Evolutionary conservation across 2,888 invertebrate genomes (phyloP).

Genomic region (Adela reaumurella): DNA sequence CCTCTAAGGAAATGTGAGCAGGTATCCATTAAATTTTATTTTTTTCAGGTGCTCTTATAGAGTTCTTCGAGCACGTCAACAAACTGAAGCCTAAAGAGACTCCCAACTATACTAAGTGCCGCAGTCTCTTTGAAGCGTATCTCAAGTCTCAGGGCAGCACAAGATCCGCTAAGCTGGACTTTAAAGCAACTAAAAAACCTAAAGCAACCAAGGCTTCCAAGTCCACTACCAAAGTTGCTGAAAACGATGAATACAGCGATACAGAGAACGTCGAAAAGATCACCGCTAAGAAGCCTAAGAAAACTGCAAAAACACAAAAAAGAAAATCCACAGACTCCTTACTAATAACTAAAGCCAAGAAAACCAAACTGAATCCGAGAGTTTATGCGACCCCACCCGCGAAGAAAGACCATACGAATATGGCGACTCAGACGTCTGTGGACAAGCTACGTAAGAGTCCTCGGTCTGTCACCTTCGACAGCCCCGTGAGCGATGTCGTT

Average conservation of each 20-base stretch:
- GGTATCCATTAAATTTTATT: too few relatives aligned
- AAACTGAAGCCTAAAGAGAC: slow-evolving; percentile 64
- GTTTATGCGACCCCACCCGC: slow-evolving; percentile 30
- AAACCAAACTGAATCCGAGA: slow-evolving; percentile 28
- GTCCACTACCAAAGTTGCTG: slow-evolving; percentile 7
- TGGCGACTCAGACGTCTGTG: slow-evolving; percentile 38
- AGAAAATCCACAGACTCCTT: slow-evolving; percentile 33
- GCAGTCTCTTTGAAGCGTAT: slow-evolving; percentile 61
- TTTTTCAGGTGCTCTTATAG: slow-evolving; percentile 56
- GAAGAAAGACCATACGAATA: slow-evolving; percentile 35
- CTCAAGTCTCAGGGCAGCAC: slow-evolving; percentile 60
- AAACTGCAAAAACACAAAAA: slow-evolving; percentile 15
- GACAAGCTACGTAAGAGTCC: slow-evolving; percentile 26
- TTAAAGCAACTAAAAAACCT: slow-evolving; percentile 27
- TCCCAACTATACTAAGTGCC: slow-evolving; percentile 72
- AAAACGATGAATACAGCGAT: slow-evolving; percentile 4
- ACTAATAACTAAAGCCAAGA: slow-evolving; percentile 29
- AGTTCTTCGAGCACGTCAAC: slow-evolving; percentile 66
- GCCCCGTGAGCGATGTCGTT: slow-evolving; percentile 32
- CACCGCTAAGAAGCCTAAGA: slow-evolving; percentile 1
- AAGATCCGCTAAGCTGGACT: slow-evolving; percentile 57
- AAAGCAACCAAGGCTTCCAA: slow-evolving; percentile 12
- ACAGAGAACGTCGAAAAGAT: neutral
- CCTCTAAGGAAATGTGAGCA: too few relatives aligned
- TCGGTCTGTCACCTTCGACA: slow-evolving; percentile 36